A percentile compares a stretch with the other conserved stretches of the same genome.
These are phyloP conservation scores for Hippocampus mohnikei DNA, from an alignment of 2,113 vertebrate genomes.

Conservation along the genomic window DNA sequence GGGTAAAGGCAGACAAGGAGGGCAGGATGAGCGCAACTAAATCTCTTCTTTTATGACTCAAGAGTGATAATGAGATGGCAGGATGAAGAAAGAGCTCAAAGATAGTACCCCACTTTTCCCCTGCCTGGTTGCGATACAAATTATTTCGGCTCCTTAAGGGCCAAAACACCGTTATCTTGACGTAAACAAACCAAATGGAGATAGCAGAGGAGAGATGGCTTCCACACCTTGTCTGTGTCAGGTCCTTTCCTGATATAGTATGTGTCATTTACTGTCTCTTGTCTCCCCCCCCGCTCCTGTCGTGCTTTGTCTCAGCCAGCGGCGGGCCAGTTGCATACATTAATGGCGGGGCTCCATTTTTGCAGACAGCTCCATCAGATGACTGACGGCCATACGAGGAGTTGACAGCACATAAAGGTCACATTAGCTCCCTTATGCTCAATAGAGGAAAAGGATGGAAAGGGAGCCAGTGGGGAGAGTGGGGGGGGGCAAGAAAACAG, in stretches of 20 bases:
- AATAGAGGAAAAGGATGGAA: conserved; percentile 25
- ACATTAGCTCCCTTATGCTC: conserved; percentile 59
- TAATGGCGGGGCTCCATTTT: conserved; percentile 9
- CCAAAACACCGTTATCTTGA: conserved; percentile 21
- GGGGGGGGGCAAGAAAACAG: not conserved
- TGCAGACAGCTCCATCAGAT: conserved; percentile 57
- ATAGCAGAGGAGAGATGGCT: conserved; percentile 16
- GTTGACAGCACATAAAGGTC: conserved; percentile 69
- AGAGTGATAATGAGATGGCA: conserved; percentile 38
- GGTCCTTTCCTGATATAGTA: not conserved
- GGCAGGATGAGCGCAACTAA: conserved; percentile 14
- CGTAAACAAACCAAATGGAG: conserved; percentile 37
- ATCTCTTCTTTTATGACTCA: conserved; percentile 30
- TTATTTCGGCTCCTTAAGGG: conserved; percentile 31
- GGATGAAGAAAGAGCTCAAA: conserved; percentile 22
- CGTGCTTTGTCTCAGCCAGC: conserved; percentile 12
- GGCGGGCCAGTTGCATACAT: conserved; percentile 12
- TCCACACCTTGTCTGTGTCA: not conserved
- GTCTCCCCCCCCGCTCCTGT: not conserved
- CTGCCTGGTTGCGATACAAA: conserved; percentile 26
- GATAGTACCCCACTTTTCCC: not conserved
- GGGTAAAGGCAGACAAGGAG: conserved; percentile 34
- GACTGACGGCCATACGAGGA: conserved; percentile 58
- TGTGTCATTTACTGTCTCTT: conserved; percentile 1
- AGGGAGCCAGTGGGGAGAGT: conserved; percentile 12